These are phyloP conservation scores for Pitta sordida DNA, from an alignment of 2,113 vertebrate genomes.

Conservation along the genomic window DNA sequence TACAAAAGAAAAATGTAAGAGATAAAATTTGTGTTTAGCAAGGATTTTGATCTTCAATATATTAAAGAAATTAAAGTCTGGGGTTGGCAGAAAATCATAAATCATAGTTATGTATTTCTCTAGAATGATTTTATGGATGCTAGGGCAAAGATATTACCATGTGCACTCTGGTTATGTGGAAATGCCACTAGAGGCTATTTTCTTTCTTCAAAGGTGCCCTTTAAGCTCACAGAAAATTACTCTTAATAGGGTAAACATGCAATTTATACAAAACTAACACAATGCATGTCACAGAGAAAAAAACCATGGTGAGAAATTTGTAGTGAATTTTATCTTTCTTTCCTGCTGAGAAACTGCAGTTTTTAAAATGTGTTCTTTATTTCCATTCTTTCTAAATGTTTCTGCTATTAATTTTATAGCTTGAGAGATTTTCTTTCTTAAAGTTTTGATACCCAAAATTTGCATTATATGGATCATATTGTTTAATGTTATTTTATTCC, in stretches of 20 bases:
- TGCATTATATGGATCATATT: not conserved
- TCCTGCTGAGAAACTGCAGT: not conserved
- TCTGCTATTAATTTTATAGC: not conserved
- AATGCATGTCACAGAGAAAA: not conserved
- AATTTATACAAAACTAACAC: conserved; percentile 28
- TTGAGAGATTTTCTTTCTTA: not conserved
- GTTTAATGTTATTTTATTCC: not conserved
- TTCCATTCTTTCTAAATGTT: not conserved
- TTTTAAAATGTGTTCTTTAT: fast-evolving
- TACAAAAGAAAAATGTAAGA: conserved; percentile 42
- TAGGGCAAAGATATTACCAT: conserved; percentile 54
- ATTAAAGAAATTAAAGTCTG: conserved; percentile 45
- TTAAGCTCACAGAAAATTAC: conserved; percentile 46
- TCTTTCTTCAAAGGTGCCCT: conserved; percentile 55
- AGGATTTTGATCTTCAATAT: conserved; percentile 64
- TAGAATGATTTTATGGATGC: conserved; percentile 34
- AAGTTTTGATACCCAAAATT: not conserved
- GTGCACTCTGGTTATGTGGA: conserved; percentile 23
- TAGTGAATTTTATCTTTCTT: not conserved
- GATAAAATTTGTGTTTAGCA: conserved; percentile 64
- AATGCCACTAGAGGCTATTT: conserved; percentile 46
- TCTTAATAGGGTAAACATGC: conserved; percentile 51
- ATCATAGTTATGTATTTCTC: conserved; percentile 59
- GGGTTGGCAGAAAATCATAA: conserved; percentile 60
- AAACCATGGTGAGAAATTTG: not conserved